Percentiles rank a stretch among this genome's conserved stretches.
These are phyloP conservation scores for Umimayanthus chanpuru DNA, from an alignment of 92 coral and sea anemone species.

Conservation along the genomic window DNA sequence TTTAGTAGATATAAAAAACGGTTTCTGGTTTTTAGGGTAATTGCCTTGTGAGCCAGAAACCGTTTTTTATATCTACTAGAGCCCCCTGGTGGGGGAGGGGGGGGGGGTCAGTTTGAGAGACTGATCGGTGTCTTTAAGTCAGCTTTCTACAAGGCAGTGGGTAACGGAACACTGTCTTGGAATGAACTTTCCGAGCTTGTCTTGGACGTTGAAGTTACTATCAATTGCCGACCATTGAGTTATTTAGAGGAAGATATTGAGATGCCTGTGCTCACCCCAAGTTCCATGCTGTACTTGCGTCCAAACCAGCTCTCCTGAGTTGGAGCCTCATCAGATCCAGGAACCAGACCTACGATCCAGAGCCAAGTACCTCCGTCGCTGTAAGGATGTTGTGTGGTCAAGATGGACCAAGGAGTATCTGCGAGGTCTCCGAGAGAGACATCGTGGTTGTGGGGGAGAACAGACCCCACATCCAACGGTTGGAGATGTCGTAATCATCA, in stretches of 20 bases:
- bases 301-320: slow-evolving; percentile 54
- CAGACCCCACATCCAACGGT: slow-evolving; percentile 45
- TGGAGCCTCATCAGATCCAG: slow-evolving; percentile 40
- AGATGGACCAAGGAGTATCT: slow-evolving; percentile 45
- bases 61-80: too few species aligned
- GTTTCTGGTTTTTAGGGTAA: too few species aligned
- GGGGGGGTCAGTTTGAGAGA: not conserved
- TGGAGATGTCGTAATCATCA: slow-evolving; percentile 60
- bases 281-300: slow-evolving; percentile 52
- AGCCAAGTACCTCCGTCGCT: slow-evolving; percentile 45
- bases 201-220: slow-evolving; percentile 45
- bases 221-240: slow-evolving; percentile 49
- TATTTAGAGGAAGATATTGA: slow-evolving; percentile 56
- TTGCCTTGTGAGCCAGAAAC: too few species aligned
- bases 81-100: slow-evolving; percentile 26
- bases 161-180: slow-evolving; percentile 44
- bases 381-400: slow-evolving; percentile 41
- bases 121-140: slow-evolving; percentile 53
- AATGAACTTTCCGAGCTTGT: slow-evolving; percentile 45
- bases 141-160: slow-evolving; percentile 46
- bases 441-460: slow-evolving; percentile 31
- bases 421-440: slow-evolving; percentile 50
- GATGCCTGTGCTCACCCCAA: slow-evolving; percentile 56
- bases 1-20: too few species aligned
- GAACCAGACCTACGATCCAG: slow-evolving; percentile 43